Percentiles rank a stretch among this genome's conserved stretches.
Conservation (phyloP, 2,113 vertebrate species). For the Nipponia nippon region DNA sequence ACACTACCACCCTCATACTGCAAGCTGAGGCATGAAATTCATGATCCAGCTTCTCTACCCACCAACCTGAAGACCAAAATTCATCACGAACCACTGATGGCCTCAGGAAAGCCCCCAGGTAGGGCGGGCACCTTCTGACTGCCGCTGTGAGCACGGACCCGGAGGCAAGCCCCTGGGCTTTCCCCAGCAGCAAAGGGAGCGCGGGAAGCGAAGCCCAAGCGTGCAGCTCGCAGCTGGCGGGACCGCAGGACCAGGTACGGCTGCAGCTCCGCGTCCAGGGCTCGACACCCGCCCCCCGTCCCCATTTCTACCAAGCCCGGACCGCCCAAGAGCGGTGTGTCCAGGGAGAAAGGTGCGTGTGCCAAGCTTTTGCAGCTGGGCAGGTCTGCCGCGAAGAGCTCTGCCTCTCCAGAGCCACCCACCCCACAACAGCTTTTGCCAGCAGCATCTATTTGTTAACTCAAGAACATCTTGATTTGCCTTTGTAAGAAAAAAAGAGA, state of each 20-base stretch:
- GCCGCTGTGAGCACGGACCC: background rate
- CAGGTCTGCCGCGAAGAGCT: background rate
- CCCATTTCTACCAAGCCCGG: background rate
- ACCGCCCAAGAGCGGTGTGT: rapidly evolving
- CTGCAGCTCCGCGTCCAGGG: background rate
- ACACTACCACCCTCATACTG: background rate
- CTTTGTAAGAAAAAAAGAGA: background rate
- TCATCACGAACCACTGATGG: rapidly evolving
- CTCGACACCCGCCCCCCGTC: background rate
- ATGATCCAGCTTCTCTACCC: background rate
- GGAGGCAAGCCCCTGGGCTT: background rate
- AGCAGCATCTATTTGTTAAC: background rate
- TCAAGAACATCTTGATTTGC: background rate
- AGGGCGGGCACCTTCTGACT: background rate
- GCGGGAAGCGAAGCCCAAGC: background rate
- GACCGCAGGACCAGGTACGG: background rate
- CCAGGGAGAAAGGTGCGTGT: background rate
- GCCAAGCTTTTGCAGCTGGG: background rate
- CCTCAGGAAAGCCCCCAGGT: background rate
- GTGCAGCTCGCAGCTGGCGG: rapidly evolving
- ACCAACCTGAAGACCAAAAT: background rate
- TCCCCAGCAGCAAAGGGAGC: background rate
- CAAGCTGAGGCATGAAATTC: background rate
- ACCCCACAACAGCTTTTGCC: background rate
- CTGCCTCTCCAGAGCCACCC: background rate